phyloP scores from a whole-genome alignment of 2,888 invertebrate genomes.

The Anorthoa munda region DNA sequence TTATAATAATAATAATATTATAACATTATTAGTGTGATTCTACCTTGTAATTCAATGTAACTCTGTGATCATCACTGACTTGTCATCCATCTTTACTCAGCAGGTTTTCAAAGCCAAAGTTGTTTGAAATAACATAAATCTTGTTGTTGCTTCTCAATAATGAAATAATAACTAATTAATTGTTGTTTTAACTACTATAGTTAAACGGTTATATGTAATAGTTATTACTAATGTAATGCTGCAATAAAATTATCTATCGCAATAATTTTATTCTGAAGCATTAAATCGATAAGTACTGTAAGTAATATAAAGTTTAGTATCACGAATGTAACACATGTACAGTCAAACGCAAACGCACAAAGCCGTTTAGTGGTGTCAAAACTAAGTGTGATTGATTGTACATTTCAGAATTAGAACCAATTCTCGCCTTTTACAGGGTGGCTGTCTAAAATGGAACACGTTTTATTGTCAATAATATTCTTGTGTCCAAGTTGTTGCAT shows the following conservation, averaged over 20 bases:
- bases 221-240: constrained; percentile 9
- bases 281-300: constrained; percentile 23
- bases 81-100: constrained; percentile 20
- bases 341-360: constrained; percentile 73
- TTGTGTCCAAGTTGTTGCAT: constrained; percentile 3
- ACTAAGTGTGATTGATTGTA: constrained; percentile 87
- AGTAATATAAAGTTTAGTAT: constrained; percentile 43
- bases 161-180: constrained; percentile 19
- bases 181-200: constrained; percentile 14
- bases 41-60: not conserved
- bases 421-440: constrained; percentile 80
- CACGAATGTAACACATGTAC: constrained; percentile 55
- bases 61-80: constrained; percentile 20
- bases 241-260: constrained; percentile 33
- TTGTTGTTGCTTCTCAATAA: not conserved
- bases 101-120: not conserved
- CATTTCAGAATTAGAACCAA: constrained; percentile 83
- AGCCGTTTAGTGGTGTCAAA: constrained; percentile 76
- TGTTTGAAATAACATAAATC: not conserved
- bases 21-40: no score
- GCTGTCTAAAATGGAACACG: constrained; percentile 69
- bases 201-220: constrained; percentile 21
- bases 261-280: constrained; percentile 37
- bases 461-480: constrained; percentile 50
- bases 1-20: no score